phyloP scores from a whole-genome alignment of 2,888 invertebrate species.

The Trichogramma evanescens region DNA sequence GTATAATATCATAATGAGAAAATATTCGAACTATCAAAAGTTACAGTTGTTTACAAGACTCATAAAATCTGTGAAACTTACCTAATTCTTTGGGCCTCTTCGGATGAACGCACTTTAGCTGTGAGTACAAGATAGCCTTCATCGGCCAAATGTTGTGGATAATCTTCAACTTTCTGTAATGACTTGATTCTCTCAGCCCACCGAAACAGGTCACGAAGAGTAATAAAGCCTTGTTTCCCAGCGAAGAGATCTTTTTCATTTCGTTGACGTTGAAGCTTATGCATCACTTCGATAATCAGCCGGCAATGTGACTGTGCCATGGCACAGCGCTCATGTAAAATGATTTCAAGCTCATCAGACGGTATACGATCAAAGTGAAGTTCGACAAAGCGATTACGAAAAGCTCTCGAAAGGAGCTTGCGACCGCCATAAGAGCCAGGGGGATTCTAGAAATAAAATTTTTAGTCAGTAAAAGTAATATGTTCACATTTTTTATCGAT shows the following conservation, averaged over 20 bases:
- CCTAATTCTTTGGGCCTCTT: constrained; percentile 76
- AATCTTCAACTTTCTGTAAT: constrained; percentile 68
- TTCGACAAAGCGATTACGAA: constrained; percentile 95
- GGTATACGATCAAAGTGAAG: constrained; percentile 96
- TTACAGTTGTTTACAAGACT: too few relatives aligned
- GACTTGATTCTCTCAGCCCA: constrained; percentile 92
- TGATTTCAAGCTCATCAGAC: constrained; percentile 74
- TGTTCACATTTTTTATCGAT: too few relatives aligned
- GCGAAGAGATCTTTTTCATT: constrained; percentile 83
- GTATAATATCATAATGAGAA: neutral
- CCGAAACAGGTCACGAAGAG: constrained; percentile 87
- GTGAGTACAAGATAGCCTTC: constrained; percentile 92
- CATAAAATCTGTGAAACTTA: constrained; percentile 36
- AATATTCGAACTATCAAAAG: neutral
- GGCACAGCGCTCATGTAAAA: constrained; percentile 80
- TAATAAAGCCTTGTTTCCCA: constrained; percentile 89
- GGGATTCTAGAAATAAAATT: constrained; percentile 61
- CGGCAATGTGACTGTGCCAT: constrained; percentile 82
- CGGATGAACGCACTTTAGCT: constrained; percentile 77
- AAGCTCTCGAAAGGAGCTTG: constrained; percentile 86
- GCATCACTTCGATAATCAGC: constrained; percentile 86
- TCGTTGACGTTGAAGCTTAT: constrained; percentile 67
- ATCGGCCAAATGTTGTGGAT: constrained; percentile 95
- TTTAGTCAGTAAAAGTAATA: too few relatives aligned
- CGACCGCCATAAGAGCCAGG: constrained; percentile 94